Base-by-base conservation (phyloP, 2,797 vertebrate species). In the Miichthys miiuy region DNA sequence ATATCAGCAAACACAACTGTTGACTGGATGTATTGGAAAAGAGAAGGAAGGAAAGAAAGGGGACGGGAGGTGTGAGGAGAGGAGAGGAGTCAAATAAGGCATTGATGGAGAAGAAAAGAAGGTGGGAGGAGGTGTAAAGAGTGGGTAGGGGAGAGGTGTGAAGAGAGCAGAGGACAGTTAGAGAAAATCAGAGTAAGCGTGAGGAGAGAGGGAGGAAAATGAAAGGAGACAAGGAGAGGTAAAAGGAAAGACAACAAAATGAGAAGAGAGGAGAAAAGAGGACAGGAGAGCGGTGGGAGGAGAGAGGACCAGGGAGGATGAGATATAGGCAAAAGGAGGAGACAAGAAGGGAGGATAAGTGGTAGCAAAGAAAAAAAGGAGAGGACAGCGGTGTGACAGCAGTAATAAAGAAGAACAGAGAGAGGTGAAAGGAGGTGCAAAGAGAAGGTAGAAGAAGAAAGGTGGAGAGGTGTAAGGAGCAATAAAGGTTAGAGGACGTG, bases 1-100 rank as follows among this genome's bases (percentile, higher is more conserved):
- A 84, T 66, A 79, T 67, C 76, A 86, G 75, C 46, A 72, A 68
- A 71, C 63, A 72, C 61, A 79, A 23, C 25, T 74, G 54, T 46
- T 58, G 64, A 77, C 21, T 34, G 57, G 55, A 76, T 56, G 73
- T 25, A 64, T 17, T 4, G n/a, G 9, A 57, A 44, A 1, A 69
- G 58, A 23, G 4, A 5, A 2, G 1, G 10, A 2, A n/a, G 0
- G 30, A 71, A n/a, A 44, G 34, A 5, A 8, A 57, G 14, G 67
- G 56, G 20, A 27, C 5, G 7, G 16, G 21, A 16, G 21, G 69
- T 27, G n/a, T 46, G 47, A 54, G 21, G 47, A 16, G 42, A 54
- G 21, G 47, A 16, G 55, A 60, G 18, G 54, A 46, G 21, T 3
- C 8, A 21, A n/a, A 30, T 18, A 27, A 11, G 25, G 16, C 10